These are phyloP conservation scores for Tragulus kanchil DNA, from an alignment of 2,113 vertebrate species.

Conservation along the genomic window DNA sequence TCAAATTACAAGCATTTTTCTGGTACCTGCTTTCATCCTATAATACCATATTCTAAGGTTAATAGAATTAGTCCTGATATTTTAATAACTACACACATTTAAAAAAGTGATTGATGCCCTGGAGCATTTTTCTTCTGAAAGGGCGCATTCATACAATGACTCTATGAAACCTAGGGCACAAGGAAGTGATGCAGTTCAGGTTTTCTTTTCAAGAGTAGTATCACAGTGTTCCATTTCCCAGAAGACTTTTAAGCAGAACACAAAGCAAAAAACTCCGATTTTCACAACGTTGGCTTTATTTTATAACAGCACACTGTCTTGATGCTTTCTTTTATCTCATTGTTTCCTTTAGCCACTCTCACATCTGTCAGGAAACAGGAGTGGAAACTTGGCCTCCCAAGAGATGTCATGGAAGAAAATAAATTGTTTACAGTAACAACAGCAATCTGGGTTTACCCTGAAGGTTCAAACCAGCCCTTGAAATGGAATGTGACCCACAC, in stretches of 20 bases:
- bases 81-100: conserved; percentile 15
- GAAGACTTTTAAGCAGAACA: not conserved
- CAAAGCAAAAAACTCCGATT: not conserved
- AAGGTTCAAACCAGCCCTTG: not conserved
- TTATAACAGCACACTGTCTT: not conserved
- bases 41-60: not conserved
- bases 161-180: not conserved
- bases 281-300: conserved; percentile 30
- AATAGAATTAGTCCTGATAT: not conserved
- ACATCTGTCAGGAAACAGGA: conserved; percentile 50
- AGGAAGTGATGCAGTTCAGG: not conserved
- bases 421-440: not conserved
- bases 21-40: not conserved
- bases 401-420: not conserved
- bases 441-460: not conserved
- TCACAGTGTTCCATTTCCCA: conserved; percentile 25
- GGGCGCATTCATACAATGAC: not conserved
- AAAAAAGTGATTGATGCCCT: not conserved
- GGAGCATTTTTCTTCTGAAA: not conserved
- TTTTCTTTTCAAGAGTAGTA: conserved; percentile 37
- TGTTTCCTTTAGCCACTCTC: conserved; percentile 1
- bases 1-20: not conserved
- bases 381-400: not conserved
- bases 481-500: rapidly evolving
- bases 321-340: not conserved